Conservation (phyloP, 2,888 invertebrate genomes). For the Rotaria macrura region DNA sequence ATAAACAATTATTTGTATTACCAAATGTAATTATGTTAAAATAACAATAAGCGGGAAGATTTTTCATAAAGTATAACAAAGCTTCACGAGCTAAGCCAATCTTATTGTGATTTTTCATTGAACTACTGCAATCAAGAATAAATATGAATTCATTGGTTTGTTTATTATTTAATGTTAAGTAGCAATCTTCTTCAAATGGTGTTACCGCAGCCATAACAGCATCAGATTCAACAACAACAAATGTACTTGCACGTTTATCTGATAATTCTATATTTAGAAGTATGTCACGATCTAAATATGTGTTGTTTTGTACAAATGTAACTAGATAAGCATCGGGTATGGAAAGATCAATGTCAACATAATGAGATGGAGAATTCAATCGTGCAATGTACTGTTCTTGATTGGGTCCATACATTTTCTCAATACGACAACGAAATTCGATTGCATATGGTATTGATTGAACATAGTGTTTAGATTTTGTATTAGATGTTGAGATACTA, state of each 20-base stretch:
- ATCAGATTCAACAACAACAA: not conserved
- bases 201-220: not conserved
- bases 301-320: not conserved
- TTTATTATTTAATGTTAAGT: not conserved
- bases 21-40: constrained; percentile 18
- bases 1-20: not conserved
- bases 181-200: constrained; percentile 5
- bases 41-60: not conserved
- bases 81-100: not conserved
- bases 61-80: not conserved
- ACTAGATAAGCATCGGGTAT: not conserved
- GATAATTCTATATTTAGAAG: not conserved
- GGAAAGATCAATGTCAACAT: not conserved
- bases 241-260: not conserved
- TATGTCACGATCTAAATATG: constrained; percentile 9
- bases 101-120: constrained; percentile 10
- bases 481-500: not conserved
- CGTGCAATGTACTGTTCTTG: not conserved
- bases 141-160: not conserved
- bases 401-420: not conserved
- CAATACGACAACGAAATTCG: not conserved
- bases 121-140: not conserved
- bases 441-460: not conserved
- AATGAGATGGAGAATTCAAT: not conserved
- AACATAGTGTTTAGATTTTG: not conserved